Base-by-base conservation (phyloP, 1,140 invertebrate species). In the Drosophila cardini region DNA sequence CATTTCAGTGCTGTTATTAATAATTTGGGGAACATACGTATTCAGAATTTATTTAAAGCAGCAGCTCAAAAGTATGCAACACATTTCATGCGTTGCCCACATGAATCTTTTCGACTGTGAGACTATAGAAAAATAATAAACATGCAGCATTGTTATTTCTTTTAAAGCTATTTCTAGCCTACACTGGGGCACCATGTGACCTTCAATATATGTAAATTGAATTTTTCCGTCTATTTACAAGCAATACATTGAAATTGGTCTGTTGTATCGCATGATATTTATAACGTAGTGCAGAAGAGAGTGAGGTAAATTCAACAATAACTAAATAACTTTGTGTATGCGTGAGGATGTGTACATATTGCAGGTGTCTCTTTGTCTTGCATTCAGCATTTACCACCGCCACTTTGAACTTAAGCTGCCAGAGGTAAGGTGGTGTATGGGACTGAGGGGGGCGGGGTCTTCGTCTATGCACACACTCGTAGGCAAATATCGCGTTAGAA, bases 401-500 rank as follows among this genome's bases (percentile, higher is more conserved):
- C 36, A 34, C 65, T 78, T 78, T 83, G 65, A 82, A 68, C 65
- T 72, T 63, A 52, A 56, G 11, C n/a, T 1, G n/a, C 36, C 8
- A 11, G 9, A 32, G 48, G 48, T 13, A 36, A 26, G 4, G 45
- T 6, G 10, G 45, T 48, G 15, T 9, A 32, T 42, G 11, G 7
- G 16, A 5, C 21, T 3, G 50, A 61, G 57, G 42, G 46, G 52
- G 63, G 46, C 15, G 43, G 21, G 43, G 10, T 56, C 30, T 13
- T 32, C 32, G n/a, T n/a, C n/a, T 21, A 40, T 45, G 57, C 36
- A 45, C 43, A 60, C 16, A 56, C 21, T 26, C 21, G 21, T 61
- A 68, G 72, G 72, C 63, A 84, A 84, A 85, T 77, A 84, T 69
- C 52, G 56, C 65, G 46, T 57, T 46, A 63, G 43, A 64, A 30